Percentiles rank a stretch among this genome's conserved stretches.
Evolutionary conservation across 1,140 invertebrate genomes (phyloP).

Genomic region (Caligus rogercresseyi): DNA sequence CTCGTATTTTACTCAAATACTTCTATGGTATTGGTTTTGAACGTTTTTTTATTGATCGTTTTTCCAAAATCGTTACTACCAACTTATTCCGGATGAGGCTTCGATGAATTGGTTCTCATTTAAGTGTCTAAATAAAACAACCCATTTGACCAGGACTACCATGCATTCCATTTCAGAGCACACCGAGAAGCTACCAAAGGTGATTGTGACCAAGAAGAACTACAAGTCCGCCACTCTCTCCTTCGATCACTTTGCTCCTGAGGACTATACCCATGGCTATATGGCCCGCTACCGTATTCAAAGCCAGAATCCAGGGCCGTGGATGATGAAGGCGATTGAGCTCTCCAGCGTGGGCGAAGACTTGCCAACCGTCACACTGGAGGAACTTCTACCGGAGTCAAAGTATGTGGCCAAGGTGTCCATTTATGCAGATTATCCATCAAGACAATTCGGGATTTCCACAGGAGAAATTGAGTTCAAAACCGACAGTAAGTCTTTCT

Average conservation of each 20-base stretch:
- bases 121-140: no score
- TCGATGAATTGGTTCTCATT: no score
- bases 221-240: constrained; percentile 27
- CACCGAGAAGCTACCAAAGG: constrained; percentile 24
- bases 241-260: constrained; percentile 30
- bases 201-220: constrained; percentile 26
- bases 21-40: no score
- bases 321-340: constrained; percentile 8
- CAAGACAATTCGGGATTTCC: constrained; percentile 1
- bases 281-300: constrained; percentile 19
- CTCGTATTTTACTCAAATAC: no score
- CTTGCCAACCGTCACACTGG: constrained; percentile 1
- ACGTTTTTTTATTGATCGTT: no score
- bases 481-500: constrained; percentile 7
- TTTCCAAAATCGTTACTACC: no score
- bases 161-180: no score
- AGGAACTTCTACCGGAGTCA: not conserved
- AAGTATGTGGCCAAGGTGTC: constrained; percentile 4
- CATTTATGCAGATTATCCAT: constrained; percentile 11
- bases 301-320: constrained; percentile 21
- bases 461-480: constrained; percentile 2
- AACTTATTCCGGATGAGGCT: no score
- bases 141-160: no score
- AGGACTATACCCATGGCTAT: constrained; percentile 25
- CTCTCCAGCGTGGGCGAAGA: not conserved